phyloP scores from a whole-genome alignment of 2,113 vertebrate genomes.

The Dendrocopos noguchii region DNA sequence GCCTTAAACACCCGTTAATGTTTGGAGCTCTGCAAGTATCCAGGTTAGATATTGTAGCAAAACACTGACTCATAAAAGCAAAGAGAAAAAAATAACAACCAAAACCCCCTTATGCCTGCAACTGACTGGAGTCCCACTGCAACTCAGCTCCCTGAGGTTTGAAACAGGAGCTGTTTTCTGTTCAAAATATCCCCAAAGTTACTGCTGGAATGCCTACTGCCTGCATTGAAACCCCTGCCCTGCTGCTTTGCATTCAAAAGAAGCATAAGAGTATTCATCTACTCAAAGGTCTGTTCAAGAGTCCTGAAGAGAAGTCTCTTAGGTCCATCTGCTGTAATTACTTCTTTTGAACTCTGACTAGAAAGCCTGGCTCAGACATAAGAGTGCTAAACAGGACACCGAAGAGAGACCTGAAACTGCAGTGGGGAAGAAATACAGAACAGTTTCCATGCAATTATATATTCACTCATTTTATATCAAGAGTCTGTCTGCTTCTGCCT shows the following conservation, averaged over 20 bases:
- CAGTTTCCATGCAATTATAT: background rate
- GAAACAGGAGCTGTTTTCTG: background rate
- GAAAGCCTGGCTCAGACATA: background rate
- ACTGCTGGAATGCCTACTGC: background rate
- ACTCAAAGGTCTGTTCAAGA: background rate
- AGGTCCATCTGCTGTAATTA: background rate
- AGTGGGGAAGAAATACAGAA: background rate
- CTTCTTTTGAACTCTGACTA: background rate
- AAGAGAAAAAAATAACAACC: background rate
- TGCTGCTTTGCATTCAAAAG: background rate
- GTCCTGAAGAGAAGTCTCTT: background rate
- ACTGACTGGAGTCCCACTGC: background rate
- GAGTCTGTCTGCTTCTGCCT: background rate
- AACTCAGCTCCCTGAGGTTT: fast-evolving
- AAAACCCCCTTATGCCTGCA: background rate
- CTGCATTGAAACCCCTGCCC: fast-evolving
- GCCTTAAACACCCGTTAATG: background rate
- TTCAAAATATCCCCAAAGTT: background rate
- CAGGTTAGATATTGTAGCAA: background rate
- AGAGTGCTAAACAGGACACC: background rate
- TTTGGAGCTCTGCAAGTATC: background rate
- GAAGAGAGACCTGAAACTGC: background rate
- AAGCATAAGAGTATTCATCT: background rate
- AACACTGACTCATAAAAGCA: background rate
- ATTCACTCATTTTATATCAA: background rate